A percentile compares a stretch with the other conserved stretches of the same genome.
phyloP scores from a whole-genome alignment of 2,113 vertebrate genomes.

The Nothocercus nigrocapillus region DNA sequence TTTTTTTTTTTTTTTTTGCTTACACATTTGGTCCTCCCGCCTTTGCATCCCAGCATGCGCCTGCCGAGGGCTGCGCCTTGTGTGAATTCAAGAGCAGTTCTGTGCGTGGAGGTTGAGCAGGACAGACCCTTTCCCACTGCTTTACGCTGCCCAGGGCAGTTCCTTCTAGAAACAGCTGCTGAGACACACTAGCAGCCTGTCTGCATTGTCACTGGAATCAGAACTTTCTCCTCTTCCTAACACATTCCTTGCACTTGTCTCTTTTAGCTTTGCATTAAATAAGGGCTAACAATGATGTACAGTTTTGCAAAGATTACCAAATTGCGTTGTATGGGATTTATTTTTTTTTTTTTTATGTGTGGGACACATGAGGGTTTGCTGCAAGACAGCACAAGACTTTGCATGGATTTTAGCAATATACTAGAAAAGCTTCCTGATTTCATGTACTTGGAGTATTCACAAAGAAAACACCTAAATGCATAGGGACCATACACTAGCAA shows the following conservation, averaged over 20 bases:
- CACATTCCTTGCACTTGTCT: neutral
- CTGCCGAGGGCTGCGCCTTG: neutral
- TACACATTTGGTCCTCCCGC: neutral
- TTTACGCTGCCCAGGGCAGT: neutral
- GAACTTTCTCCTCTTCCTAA: neutral
- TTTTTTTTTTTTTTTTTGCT: neutral
- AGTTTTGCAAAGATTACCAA: neutral
- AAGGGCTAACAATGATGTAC: neutral
- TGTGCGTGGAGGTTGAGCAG: neutral
- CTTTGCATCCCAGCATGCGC: accelerated
- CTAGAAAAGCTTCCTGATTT: neutral
- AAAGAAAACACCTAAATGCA: neutral
- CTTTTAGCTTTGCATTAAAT: neutral
- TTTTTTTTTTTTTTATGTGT: neutral
- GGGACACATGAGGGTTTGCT: neutral
- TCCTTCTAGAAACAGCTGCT: neutral
- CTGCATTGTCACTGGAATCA: neutral
- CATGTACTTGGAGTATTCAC: neutral
- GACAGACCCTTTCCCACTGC: neutral
- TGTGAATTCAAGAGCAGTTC: neutral
- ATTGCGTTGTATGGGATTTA: neutral
- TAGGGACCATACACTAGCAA: accelerated
- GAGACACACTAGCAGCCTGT: neutral
- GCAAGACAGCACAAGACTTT: neutral
- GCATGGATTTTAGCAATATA: neutral